Evolutionary conservation across 2,888 invertebrate genomes (phyloP).

Genomic region (Branchellion lobata): DNA sequence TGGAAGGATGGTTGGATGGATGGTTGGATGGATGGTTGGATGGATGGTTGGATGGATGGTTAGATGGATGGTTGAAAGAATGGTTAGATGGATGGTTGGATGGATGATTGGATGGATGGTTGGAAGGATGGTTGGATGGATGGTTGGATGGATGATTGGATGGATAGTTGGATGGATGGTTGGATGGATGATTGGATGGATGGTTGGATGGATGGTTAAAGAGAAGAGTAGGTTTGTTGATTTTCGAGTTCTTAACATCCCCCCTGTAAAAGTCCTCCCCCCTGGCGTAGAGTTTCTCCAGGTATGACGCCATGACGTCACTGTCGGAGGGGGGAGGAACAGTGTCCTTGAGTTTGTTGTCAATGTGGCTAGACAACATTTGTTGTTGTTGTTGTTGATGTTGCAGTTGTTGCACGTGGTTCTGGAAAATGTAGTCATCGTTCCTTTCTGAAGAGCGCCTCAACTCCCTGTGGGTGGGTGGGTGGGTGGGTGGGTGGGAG

Average conservation of each 20-base stretch:
- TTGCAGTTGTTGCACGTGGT: neutral
- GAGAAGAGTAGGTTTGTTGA: no score
- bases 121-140: neutral
- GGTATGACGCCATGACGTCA: conserved; percentile 1
- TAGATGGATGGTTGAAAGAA: conserved; percentile 11
- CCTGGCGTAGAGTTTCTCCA: neutral
- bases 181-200: neutral
- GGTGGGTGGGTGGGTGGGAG: neutral
- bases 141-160: conserved; percentile 7
- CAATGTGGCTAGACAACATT: neutral
- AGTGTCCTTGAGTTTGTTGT: neutral
- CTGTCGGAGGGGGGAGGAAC: neutral
- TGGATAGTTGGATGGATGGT: neutral
- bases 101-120: neutral
- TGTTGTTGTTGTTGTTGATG: neutral
- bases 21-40: neutral
- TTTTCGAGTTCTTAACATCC: neutral
- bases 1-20: neutral
- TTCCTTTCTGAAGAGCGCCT: neutral
- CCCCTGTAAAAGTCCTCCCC: neutral
- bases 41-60: neutral
- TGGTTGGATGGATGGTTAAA: no score
- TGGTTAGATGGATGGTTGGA: no score
- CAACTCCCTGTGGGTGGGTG: neutral
- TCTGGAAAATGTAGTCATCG: conserved; percentile 1